Evolutionary conservation across 2,888 invertebrate genomes (phyloP), one percentile per base, ranked within the genome.

Genomic region (Sphaerophoria rueppellii): DNA sequence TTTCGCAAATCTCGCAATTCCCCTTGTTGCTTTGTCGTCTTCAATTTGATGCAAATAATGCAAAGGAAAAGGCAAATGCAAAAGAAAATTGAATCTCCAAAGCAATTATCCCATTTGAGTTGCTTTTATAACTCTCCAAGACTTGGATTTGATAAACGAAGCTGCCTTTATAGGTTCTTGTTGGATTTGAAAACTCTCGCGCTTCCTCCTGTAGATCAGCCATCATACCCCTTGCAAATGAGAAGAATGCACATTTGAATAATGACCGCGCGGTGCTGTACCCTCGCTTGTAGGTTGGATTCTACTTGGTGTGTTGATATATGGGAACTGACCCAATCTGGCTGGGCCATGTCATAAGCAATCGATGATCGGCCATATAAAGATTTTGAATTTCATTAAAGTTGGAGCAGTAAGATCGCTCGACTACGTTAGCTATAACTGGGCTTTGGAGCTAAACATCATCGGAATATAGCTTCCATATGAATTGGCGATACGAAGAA

Each of bases 271-370:
- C 40, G 6, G 9, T 76, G 74, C 67, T 67, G 77, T 82, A 67
- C 81, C 50, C 72, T 67, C 24, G 35, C 48, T 48, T 24, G 40
- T 50, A 46, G 32, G 32, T 54, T 32, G 24, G 24, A 24, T 24
- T 24, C 24, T 24, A 24, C 24, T 24, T 52, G 24, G 63, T 67
- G 14, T 57, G 73, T 65, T 82, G 81, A 81, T 85, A 81, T 81
- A 85, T 85, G 85, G 85, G 85, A 85, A 85, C 76, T 85, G 85
- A 85, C 85, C 85, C 85, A 85, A 85, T 85, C 85, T 81, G 76
- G 85, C 54, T 69, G 85, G 81, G 73, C 77, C 85, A 77, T 85
- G 85, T 85, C 85, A 85, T 85, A 85, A 85, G 85, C 85, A 85
- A 81, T 85, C 85, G 85, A 85, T 85, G 85, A 85, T 85, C 85